phyloP scores from a whole-genome alignment of 2,797 vertebrate species.

The Onychomys arenicola region DNA sequence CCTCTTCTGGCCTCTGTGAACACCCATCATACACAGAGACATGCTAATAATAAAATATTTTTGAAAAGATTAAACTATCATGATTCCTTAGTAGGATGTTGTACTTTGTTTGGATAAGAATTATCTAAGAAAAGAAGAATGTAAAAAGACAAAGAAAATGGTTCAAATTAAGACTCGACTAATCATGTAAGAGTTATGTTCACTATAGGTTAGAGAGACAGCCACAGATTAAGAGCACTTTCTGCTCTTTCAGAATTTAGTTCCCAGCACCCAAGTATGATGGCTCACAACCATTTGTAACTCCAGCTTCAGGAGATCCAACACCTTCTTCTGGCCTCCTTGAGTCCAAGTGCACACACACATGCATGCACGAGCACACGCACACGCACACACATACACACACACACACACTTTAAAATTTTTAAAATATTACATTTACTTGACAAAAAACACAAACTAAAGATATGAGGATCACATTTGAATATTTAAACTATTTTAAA shows the following conservation, averaged over 20 bases:
- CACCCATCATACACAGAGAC: neutral
- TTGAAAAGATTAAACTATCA: neutral
- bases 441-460: neutral
- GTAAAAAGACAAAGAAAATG: neutral
- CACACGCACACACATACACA: no score
- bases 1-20: neutral
- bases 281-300: neutral
- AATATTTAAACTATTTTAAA: neutral
- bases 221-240: neutral
- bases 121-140: neutral
- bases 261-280: neutral
- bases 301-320: neutral
- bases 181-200: neutral
- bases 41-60: neutral
- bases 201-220: neutral
- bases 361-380: no score
- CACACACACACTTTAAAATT: neutral
- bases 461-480: neutral
- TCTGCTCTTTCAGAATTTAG: neutral
- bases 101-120: neutral
- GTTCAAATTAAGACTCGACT: conserved; percentile 16
- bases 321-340: neutral
- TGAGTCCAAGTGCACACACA: no score
- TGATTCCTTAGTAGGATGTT: neutral
- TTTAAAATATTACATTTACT: neutral